A percentile compares a stretch with the other conserved stretches of the same genome.
Evolutionary conservation across 1,140 invertebrate species (phyloP).

Genomic region (Cryptotermes secundus): DNA sequence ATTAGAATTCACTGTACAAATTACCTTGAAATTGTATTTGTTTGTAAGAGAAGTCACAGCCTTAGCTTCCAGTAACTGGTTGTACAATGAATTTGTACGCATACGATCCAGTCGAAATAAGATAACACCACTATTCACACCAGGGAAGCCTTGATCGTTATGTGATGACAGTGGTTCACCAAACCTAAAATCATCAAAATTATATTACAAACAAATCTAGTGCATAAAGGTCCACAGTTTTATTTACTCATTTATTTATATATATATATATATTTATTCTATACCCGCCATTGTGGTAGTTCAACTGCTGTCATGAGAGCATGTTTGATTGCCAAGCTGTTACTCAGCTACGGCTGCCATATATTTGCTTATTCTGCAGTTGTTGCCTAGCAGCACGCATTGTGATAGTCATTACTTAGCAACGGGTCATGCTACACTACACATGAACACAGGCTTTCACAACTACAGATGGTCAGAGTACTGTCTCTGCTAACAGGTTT

Average conservation of each 20-base stretch:
- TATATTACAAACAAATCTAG: not conserved
- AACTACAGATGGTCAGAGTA: too few relatives aligned
- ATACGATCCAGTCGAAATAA: conserved; percentile 72
- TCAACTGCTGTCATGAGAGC: too few relatives aligned
- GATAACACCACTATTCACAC: conserved; percentile 81
- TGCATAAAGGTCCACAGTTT: not conserved
- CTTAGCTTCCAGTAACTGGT: conserved; percentile 56
- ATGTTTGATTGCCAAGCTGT: too few relatives aligned
- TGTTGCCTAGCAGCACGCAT: too few relatives aligned
- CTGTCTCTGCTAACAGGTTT: too few relatives aligned
- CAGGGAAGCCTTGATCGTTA: conserved; percentile 64
- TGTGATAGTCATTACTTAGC: too few relatives aligned
- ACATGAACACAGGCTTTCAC: too few relatives aligned
- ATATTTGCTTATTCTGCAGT: too few relatives aligned
- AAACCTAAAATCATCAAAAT: conserved; percentile 39
- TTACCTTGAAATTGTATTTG: conserved; percentile 67
- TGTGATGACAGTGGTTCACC: conserved; percentile 45
- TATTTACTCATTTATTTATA: conserved; percentile 43
- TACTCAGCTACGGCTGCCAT: too few relatives aligned
- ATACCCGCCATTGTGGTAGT: too few relatives aligned
- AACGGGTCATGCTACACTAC: too few relatives aligned
- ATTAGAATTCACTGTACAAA: not conserved
- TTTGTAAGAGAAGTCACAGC: conserved; percentile 59
- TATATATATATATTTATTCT: too few relatives aligned
- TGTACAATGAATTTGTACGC: conserved; percentile 60